phyloP scores from a whole-genome alignment of 2,888 invertebrate species.

The Xylophagus ater region DNA sequence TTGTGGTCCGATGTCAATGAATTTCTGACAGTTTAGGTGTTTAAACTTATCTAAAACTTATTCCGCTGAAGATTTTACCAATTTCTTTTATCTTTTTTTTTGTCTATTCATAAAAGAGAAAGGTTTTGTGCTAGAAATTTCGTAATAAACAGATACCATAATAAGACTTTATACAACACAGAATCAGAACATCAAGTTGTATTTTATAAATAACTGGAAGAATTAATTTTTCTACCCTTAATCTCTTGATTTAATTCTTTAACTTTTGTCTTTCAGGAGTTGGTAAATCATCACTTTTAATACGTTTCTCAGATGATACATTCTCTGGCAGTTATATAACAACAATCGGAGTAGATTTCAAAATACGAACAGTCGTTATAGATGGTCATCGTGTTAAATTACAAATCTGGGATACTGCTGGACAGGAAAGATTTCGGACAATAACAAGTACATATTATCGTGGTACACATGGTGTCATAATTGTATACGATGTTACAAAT shows the following conservation, averaged over 20 bases:
- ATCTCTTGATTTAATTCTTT: too few species aligned
- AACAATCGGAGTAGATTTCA: slow-evolving; percentile 99
- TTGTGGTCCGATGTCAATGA: too few species aligned
- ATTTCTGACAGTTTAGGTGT: too few species aligned
- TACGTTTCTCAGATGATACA: slow-evolving; percentile 96
- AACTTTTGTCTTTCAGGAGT: slow-evolving; percentile 59
- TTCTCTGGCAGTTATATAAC: slow-evolving; percentile 97
- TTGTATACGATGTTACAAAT: slow-evolving; percentile 98
- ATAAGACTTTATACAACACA: too few species aligned
- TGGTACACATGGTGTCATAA: slow-evolving; percentile 98
- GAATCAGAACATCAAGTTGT: not conserved
- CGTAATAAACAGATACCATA: too few species aligned
- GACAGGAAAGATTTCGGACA: slow-evolving; percentile 93
- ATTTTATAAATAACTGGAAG: too few species aligned
- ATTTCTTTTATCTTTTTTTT: too few species aligned
- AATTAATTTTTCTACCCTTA: too few species aligned
- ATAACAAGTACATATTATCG: slow-evolving; percentile 99
- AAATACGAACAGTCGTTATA: slow-evolving; percentile 91
- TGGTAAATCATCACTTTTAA: slow-evolving; percentile 92
- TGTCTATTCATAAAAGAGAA: too few species aligned
- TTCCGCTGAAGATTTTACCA: too few species aligned
- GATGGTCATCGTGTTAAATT: slow-evolving; percentile 85
- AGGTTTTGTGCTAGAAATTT: too few species aligned
- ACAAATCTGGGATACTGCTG: slow-evolving; percentile 98
- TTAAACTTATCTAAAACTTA: too few species aligned